These are phyloP conservation scores for Matsumurasca onukii DNA, from an alignment of 1,140 invertebrate species.

Conservation along the genomic window DNA sequence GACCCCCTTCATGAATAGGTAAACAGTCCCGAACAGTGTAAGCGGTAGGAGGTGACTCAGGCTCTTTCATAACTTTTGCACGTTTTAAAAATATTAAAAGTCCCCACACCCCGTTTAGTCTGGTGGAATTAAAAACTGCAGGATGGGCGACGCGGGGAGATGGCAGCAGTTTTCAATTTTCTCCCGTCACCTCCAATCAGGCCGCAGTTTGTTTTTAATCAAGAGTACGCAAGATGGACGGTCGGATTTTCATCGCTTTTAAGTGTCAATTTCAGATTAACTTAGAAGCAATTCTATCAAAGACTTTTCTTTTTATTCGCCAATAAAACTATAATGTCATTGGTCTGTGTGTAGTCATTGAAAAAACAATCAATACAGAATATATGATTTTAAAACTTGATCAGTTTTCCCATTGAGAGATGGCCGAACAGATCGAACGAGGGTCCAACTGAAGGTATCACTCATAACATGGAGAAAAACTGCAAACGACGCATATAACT, in stretches of 20 bases:
- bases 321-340: too few species aligned
- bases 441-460: too few species aligned
- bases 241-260: constrained; percentile 13
- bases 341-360: too few species aligned
- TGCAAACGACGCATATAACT: too few species aligned
- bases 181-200: constrained; percentile 24
- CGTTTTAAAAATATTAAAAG: constrained; percentile 27
- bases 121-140: constrained; percentile 31
- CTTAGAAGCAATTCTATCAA: too few species aligned
- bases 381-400: too few species aligned
- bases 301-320: too few species aligned
- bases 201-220: constrained; percentile 16
- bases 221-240: constrained; percentile 19
- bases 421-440: too few species aligned
- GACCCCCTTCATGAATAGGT: constrained; percentile 11
- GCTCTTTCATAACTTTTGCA: constrained; percentile 27
- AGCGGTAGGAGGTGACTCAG: not conserved
- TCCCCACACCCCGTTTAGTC: not conserved
- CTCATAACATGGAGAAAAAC: too few species aligned
- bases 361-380: too few species aligned
- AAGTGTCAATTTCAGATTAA: constrained; percentile 27
- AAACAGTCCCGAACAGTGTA: not conserved
- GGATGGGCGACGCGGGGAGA: too few species aligned
- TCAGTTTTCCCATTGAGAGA: too few species aligned
- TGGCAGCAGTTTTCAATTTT: constrained; percentile 24